These are phyloP conservation scores for Enteromius argenteus DNA, from an alignment of 2,797 vertebrate genomes.

Conservation along the genomic window DNA sequence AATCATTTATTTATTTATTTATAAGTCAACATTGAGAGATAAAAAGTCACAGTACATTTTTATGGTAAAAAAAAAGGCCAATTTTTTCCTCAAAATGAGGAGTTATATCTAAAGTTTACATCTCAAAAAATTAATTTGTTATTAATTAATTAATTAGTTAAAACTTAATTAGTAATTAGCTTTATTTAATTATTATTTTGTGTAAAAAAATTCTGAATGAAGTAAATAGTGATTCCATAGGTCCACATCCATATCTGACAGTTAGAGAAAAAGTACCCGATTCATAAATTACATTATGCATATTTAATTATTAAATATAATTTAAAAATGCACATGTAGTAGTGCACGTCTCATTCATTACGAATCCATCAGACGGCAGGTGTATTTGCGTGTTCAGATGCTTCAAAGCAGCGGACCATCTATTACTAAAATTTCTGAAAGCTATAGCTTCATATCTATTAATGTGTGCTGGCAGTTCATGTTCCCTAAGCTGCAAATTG, in stretches of 20 bases:
- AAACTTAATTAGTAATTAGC: too few relatives aligned
- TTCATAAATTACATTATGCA: not conserved
- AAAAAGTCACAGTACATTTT: not conserved
- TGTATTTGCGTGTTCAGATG: not conserved
- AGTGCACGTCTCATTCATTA: not conserved
- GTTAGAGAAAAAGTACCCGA: not conserved
- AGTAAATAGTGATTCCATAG: not conserved
- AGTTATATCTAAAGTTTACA: too few relatives aligned
- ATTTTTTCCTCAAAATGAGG: too few relatives aligned
- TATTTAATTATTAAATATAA: not conserved
- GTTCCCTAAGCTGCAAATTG: constrained; percentile 40
- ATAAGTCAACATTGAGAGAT: not conserved
- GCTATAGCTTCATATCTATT: constrained; percentile 13
- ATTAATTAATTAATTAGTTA: too few relatives aligned
- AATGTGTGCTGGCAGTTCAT: constrained; percentile 19
- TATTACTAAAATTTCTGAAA: constrained; percentile 13
- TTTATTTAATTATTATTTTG: not conserved
- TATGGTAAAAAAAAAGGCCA: not conserved
- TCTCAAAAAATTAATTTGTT: too few relatives aligned
- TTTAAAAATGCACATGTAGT: constrained; percentile 1
- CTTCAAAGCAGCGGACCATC: constrained; percentile 13
- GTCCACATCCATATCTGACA: not conserved
- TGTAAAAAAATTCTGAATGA: not conserved
- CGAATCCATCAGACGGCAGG: not conserved
- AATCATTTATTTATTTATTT: not conserved